Evolutionary conservation across 2,888 invertebrate species (phyloP).

Genomic region (Stenurella melanura): DNA sequence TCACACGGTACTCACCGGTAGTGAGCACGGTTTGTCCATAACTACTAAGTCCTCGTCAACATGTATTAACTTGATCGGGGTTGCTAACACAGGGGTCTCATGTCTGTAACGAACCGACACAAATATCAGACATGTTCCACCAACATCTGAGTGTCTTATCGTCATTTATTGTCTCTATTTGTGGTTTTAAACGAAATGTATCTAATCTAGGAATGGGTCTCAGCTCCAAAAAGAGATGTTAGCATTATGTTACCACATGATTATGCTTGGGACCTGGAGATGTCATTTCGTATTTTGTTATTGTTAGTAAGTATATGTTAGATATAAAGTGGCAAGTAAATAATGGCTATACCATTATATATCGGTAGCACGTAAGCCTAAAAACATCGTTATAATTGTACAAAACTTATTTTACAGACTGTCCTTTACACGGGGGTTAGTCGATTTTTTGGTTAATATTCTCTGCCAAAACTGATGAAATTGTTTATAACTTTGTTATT

Average conservation of each 20-base stretch:
- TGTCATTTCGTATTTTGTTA: constrained; percentile 30
- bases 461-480: too few relatives aligned
- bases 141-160: constrained; percentile 49
- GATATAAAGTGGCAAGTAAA: constrained; percentile 4
- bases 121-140: constrained; percentile 56
- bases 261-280: constrained; percentile 15
- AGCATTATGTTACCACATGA: constrained; percentile 24
- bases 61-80: constrained; percentile 87
- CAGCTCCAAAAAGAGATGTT: constrained; percentile 53
- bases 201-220: constrained; percentile 54
- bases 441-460: too few relatives aligned
- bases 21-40: constrained; percentile 92
- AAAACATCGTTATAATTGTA: too few relatives aligned
- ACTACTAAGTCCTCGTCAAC: constrained; percentile 90
- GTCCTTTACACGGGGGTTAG: too few relatives aligned
- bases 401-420: too few relatives aligned
- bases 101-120: constrained; percentile 78
- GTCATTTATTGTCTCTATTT: constrained; percentile 42
- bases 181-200: constrained; percentile 35
- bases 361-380: neutral
- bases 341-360: neutral
- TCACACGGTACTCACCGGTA: constrained; percentile 83
- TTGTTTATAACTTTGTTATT: too few relatives aligned
- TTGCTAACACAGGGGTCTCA: constrained; percentile 90
- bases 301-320: constrained; percentile 32